Percentiles rank a stretch among this genome's conserved stretches.
Evolutionary conservation across 2,113 vertebrate genomes (phyloP).

Genomic region (Pristiophorus japonicus): DNA sequence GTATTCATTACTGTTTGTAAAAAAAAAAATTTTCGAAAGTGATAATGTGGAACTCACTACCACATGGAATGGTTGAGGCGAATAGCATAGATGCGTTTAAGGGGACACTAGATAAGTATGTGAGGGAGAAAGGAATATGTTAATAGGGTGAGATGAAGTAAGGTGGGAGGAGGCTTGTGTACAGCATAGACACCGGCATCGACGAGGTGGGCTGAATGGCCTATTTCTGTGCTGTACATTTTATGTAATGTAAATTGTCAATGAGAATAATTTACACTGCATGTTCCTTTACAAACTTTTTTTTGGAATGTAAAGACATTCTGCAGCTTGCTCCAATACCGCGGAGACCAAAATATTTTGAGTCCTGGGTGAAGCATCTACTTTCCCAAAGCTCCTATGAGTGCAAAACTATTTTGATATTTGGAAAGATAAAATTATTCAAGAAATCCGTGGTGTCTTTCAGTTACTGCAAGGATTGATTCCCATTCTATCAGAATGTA

Average conservation of each 20-base stretch:
- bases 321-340: background rate
- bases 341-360: background rate
- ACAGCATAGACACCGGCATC: too few species aligned
- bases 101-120: background rate
- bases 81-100: background rate
- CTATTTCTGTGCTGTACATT: background rate
- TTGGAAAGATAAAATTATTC: too few species aligned
- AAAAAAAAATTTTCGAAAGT: background rate
- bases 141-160: background rate
- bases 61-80: background rate
- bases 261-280: background rate
- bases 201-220: background rate
- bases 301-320: background rate
- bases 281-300: background rate
- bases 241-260: background rate
- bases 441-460: background rate
- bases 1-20: background rate
- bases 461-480: background rate
- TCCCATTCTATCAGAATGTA: background rate
- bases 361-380: background rate
- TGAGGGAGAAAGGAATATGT: background rate
- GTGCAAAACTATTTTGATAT: background rate
- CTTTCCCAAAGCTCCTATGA: background rate
- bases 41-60: background rate
- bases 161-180: background rate